Evolutionary conservation across 2,797 vertebrate species (phyloP), one percentile per base, ranked within the genome.

Genomic region (Limosa lapponica): DNA sequence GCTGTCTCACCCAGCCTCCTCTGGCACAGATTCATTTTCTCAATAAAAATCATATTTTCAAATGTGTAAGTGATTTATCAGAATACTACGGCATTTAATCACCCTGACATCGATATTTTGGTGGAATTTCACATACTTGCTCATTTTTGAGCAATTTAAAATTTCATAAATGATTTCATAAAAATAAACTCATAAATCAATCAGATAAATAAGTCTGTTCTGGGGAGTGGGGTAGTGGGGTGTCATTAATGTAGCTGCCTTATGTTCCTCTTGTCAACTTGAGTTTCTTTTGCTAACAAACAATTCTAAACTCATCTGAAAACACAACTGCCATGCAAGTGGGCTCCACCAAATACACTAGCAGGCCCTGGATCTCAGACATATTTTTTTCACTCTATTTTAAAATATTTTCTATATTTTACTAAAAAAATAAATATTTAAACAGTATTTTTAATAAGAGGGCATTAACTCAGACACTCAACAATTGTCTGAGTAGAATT

Each of bases 91-190:
- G 81, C 90, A 97, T 58, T 62, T 84, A 87, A 90, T 90, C 78
- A 94, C 90, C 82, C 65, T 24, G 28, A 86, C 49, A 88, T 93
- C 83, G 92, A 90, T 94, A 91, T 96, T 96, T 95, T 79, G 25
- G 94, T 95, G 86, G 85, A 96, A 94, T 98, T 97, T 97, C 66
- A 94, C 88, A 87, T 75, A 85, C 81, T 95, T 94, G 88, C 83
- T 71, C 49, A 85, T 89, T 97, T 96, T 92, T 95, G 62, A 95
- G 93, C 91, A 91, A 92, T 80, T 96, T 91, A 81, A 58, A 36
- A 36, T 58, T 58, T 58, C 57, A 36, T 36, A 58, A 81, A 80
- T 94, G 72, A 92, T 95, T 97, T 79, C 30, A 67, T 48, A 78
- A 78, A 95, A 90, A 97, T 59, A 90, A 85, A 58, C 55, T 93